Evolutionary conservation across 2,797 vertebrate species (phyloP).

Genomic region (Monodelphis domestica): DNA sequence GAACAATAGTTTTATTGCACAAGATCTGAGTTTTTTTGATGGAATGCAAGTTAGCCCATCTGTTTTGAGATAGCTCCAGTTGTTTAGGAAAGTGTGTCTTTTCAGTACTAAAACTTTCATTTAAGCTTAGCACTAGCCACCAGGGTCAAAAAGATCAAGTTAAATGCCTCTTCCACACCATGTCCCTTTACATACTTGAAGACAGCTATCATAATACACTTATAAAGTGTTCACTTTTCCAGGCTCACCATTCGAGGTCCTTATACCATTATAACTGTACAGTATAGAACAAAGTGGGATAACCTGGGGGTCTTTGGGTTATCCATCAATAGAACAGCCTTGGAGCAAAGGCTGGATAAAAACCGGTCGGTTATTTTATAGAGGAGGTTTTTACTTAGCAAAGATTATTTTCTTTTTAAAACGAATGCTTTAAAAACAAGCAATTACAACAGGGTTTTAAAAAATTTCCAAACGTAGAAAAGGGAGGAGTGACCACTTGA

Average conservation of each 20-base stretch:
- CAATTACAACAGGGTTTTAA: too few relatives aligned
- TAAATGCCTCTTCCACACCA: background rate
- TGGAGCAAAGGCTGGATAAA: background rate
- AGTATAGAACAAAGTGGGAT: background rate
- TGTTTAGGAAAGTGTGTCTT: background rate
- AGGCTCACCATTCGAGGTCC: background rate
- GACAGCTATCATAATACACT: too few relatives aligned
- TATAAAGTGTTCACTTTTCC: too few relatives aligned
- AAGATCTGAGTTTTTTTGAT: background rate
- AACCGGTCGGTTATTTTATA: background rate
- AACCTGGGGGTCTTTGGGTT: background rate
- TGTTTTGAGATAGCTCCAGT: background rate
- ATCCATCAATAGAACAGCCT: background rate
- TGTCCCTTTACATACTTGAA: too few relatives aligned
- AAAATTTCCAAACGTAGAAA: too few relatives aligned
- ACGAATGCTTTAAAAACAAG: too few relatives aligned
- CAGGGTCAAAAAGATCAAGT: background rate
- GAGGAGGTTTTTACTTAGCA: too few relatives aligned
- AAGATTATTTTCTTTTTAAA: too few relatives aligned
- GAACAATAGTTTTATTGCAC: background rate
- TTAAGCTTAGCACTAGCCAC: background rate
- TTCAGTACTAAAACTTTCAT: background rate
- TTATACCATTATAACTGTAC: background rate
- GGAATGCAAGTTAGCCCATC: background rate
- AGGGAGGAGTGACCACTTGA: too few relatives aligned